Evolutionary conservation across 2,113 vertebrate genomes (phyloP).

Genomic region (Proterorhinus semilunaris): DNA sequence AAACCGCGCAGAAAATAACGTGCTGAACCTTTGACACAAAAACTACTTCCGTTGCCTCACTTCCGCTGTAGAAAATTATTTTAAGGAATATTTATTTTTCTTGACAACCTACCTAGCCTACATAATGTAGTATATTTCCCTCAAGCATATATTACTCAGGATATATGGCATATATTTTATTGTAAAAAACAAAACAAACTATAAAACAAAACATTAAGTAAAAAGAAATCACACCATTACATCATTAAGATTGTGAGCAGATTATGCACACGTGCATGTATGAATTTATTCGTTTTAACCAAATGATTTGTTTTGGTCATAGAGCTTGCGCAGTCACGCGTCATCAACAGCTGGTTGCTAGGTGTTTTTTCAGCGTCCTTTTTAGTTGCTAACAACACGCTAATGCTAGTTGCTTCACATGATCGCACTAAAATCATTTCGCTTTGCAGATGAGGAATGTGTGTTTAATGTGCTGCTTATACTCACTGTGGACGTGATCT

Average conservation of each 20-base stretch:
- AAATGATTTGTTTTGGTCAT: not conserved
- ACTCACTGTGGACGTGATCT: not conserved
- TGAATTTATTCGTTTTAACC: not conserved
- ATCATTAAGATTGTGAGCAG: too few relatives aligned
- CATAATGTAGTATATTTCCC: too few relatives aligned
- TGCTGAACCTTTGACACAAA: conserved; percentile 51
- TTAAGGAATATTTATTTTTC: not conserved
- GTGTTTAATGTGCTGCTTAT: not conserved
- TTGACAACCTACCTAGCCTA: too few relatives aligned
- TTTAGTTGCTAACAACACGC: conserved; percentile 65
- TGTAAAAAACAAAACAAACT: too few relatives aligned
- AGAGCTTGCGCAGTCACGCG: not conserved
- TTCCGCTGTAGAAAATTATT: not conserved
- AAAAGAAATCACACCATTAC: too few relatives aligned
- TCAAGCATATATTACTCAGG: too few relatives aligned
- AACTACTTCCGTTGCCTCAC: conserved; percentile 57
- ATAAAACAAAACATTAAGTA: too few relatives aligned
- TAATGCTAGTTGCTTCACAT: not conserved
- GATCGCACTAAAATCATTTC: not conserved
- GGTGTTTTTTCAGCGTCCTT: conserved; percentile 50
- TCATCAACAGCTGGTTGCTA: conserved; percentile 55
- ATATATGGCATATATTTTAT: too few relatives aligned
- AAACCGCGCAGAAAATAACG: conserved; percentile 44
- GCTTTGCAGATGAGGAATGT: conserved; percentile 3
- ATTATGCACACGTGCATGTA: too few relatives aligned